Evolutionary conservation across 2,888 invertebrate genomes (phyloP).

Genomic region (Dryocosmus kuriphilus): DNA sequence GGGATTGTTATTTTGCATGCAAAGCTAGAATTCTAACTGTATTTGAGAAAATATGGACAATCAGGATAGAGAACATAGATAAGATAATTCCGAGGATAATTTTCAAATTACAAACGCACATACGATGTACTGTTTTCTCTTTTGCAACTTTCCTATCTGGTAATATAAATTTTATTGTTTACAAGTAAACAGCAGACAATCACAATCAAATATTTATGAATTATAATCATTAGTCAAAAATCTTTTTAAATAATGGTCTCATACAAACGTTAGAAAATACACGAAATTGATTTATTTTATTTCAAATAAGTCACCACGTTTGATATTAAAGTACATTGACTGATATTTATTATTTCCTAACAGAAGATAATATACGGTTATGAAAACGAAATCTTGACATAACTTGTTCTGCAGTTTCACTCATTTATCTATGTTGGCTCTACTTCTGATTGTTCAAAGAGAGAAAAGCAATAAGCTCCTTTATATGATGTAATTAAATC

Average conservation of each 20-base stretch:
- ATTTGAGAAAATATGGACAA: constrained; percentile 24
- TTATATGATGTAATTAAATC: constrained; percentile 29
- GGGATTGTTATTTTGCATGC: constrained; percentile 25
- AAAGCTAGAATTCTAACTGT: constrained; percentile 30
- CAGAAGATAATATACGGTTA: constrained; percentile 28
- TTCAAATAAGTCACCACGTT: not conserved
- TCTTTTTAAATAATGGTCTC: not conserved
- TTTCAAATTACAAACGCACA: constrained; percentile 30
- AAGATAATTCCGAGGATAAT: constrained; percentile 29
- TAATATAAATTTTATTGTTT: not conserved
- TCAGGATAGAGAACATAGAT: not conserved
- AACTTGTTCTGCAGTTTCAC: constrained; percentile 23
- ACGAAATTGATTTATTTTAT: not conserved
- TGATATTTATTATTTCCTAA: constrained; percentile 29
- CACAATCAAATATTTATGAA: not conserved
- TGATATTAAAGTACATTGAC: constrained; percentile 17
- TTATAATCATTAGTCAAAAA: not conserved
- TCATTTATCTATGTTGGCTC: constrained; percentile 9
- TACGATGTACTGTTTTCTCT: constrained; percentile 12
- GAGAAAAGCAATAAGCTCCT: constrained; percentile 1
- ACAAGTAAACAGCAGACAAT: not conserved
- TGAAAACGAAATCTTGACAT: constrained; percentile 36
- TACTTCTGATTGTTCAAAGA: constrained; percentile 1
- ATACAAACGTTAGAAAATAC: not conserved
- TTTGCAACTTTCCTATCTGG: not conserved